Percentiles rank a stretch among this genome's conserved stretches.
These are phyloP conservation scores for Cyrtorhinus lividipennis DNA, from an alignment of 1,140 invertebrate genomes.

Conservation along the genomic window DNA sequence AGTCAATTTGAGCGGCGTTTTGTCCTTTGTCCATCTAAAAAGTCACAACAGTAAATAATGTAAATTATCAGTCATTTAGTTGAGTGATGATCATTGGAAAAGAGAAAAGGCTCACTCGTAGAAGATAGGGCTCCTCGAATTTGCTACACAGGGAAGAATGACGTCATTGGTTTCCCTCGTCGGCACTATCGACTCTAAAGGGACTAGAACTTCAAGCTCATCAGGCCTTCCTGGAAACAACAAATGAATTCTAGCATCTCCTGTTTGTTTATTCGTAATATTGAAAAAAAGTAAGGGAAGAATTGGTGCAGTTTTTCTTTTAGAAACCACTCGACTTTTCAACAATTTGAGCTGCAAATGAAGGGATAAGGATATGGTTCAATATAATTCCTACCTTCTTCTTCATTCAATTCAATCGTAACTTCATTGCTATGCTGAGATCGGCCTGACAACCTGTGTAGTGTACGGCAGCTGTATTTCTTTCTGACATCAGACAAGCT, in stretches of 20 bases:
- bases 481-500: neutral
- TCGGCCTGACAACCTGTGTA: slow-evolving; percentile 9
- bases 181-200: neutral
- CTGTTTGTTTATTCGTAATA: too few species aligned
- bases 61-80: too few species aligned
- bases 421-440: slow-evolving; percentile 9
- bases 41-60: neutral
- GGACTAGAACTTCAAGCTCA: neutral
- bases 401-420: neutral
- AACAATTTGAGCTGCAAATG: too few species aligned
- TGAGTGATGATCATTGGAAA: neutral
- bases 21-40: slow-evolving; percentile 10
- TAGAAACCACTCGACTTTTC: too few species aligned
- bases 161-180: slow-evolving; percentile 11
- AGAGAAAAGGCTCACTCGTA: slow-evolving; percentile 2
- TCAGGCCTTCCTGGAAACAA: neutral
- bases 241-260: too few species aligned
- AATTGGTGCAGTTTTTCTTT: too few species aligned
- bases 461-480: slow-evolving; percentile 8
- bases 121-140: neutral
- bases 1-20: neutral
- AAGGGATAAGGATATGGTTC: too few species aligned
- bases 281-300: too few species aligned
- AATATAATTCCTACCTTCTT: too few species aligned
- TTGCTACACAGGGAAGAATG: slow-evolving; percentile 9